Evolutionary conservation across 2,797 vertebrate genomes (phyloP).

Genomic region (Spinus pinus): DNA sequence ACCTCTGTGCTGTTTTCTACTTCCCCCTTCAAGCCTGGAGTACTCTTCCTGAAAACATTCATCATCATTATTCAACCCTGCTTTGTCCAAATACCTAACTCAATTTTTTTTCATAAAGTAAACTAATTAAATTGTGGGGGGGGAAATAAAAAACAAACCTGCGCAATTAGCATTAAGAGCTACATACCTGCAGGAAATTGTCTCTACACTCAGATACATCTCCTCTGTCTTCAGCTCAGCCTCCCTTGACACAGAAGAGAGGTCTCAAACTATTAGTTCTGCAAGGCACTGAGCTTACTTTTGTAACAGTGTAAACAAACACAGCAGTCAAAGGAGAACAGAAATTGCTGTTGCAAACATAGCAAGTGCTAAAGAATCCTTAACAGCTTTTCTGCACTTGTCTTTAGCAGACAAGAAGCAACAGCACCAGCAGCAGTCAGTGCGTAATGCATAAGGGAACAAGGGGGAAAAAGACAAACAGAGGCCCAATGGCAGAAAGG

Average conservation of each 20-base stretch:
- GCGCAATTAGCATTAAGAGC: not conserved
- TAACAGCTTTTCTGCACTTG: not conserved
- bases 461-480: not conserved
- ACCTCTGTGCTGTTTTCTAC: not conserved
- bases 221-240: not conserved
- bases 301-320: conserved; percentile 16
- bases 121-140: not conserved
- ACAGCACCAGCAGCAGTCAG: not conserved
- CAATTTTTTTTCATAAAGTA: not conserved
- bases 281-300: not conserved
- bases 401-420: not conserved
- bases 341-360: not conserved
- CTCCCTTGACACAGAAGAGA: not conserved
- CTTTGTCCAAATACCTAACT: not conserved
- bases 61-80: not conserved
- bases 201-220: not conserved
- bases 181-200: not conserved
- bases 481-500: not conserved
- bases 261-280: not conserved
- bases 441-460: not conserved
- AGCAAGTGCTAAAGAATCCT: not conserved
- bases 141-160: not conserved
- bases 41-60: conserved; percentile 29
- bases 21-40: not conserved
- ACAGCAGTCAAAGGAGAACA: not conserved